Evolutionary conservation across 2,888 invertebrate genomes (phyloP).

Genomic region (Xanthia togata): DNA sequence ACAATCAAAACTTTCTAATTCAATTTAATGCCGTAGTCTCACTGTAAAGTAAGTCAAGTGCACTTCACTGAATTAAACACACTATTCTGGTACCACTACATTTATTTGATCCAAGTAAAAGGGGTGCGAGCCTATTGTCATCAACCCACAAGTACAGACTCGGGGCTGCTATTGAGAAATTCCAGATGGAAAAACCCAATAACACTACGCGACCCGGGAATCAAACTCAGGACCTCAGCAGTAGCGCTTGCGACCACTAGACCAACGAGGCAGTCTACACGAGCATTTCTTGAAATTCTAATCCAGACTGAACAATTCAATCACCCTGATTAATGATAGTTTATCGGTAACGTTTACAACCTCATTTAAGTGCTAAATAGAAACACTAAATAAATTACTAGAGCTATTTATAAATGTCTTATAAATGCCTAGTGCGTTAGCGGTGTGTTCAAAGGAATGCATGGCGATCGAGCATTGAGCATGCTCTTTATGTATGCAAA

Average conservation of each 20-base stretch:
- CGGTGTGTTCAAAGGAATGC: constrained; percentile 72
- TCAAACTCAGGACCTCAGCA: no score
- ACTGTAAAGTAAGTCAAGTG: constrained; percentile 41
- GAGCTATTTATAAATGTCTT: constrained; percentile 52
- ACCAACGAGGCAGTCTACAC: no score
- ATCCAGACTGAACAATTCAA: constrained; percentile 27
- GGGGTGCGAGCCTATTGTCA: no score
- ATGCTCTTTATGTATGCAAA: constrained; percentile 46
- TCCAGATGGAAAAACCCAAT: no score
- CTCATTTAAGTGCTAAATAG: constrained; percentile 40
- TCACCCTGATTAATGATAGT: constrained; percentile 17
- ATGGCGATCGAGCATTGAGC: constrained; percentile 44
- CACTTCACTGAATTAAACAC: constrained; percentile 20
- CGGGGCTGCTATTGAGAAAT: no score
- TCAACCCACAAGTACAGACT: no score
- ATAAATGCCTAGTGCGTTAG: constrained; percentile 50
- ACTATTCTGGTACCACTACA: constrained; percentile 10
- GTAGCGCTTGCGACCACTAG: no score
- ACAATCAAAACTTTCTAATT: constrained; percentile 48
- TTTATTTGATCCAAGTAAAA: neutral
- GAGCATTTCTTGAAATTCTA: constrained; percentile 9
- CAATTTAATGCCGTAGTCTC: constrained; percentile 1
- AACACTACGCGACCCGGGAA: no score
- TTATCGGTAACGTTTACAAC: constrained; percentile 26
- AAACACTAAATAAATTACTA: constrained; percentile 54